Evolutionary conservation across 2,113 vertebrate genomes (phyloP).

Genomic region (Puffinus mauretanicus): DNA sequence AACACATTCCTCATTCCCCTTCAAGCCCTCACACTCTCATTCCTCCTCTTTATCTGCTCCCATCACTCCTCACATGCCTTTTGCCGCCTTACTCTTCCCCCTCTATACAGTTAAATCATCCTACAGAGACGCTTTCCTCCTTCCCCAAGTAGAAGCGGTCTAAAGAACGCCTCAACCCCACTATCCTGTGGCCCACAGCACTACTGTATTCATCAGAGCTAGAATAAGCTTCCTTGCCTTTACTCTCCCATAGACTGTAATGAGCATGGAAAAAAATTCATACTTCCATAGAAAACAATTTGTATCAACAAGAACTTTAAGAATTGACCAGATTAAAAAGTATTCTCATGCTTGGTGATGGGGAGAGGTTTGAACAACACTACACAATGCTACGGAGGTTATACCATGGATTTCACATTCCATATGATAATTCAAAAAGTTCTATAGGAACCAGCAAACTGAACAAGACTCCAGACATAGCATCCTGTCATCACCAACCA

Average conservation of each 20-base stretch:
- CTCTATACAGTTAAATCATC: not conserved
- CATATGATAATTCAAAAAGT: not conserved
- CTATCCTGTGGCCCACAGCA: not conserved
- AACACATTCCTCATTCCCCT: not conserved
- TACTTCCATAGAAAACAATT: not conserved
- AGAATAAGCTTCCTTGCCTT: not conserved
- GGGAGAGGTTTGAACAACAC: not conserved
- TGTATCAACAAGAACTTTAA: not conserved
- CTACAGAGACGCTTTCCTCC: not conserved
- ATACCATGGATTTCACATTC: not conserved
- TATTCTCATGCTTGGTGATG: not conserved
- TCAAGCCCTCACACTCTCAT: not conserved
- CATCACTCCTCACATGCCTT: not conserved
- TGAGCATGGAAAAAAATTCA: not conserved
- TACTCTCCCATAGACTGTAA: not conserved
- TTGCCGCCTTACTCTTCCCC: not conserved
- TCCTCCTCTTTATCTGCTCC: not conserved
- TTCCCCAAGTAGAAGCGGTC: not conserved
- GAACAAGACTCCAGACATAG: not conserved
- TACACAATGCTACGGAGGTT: not conserved
- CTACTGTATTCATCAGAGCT: not conserved
- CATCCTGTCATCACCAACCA: not conserved
- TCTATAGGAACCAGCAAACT: not conserved
- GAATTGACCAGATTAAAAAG: not conserved
- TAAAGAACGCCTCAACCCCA: not conserved